Evolutionary conservation across 2,797 vertebrate genomes (phyloP), one percentile per base, ranked within the genome.

Genomic region (Tinamus major): DNA sequence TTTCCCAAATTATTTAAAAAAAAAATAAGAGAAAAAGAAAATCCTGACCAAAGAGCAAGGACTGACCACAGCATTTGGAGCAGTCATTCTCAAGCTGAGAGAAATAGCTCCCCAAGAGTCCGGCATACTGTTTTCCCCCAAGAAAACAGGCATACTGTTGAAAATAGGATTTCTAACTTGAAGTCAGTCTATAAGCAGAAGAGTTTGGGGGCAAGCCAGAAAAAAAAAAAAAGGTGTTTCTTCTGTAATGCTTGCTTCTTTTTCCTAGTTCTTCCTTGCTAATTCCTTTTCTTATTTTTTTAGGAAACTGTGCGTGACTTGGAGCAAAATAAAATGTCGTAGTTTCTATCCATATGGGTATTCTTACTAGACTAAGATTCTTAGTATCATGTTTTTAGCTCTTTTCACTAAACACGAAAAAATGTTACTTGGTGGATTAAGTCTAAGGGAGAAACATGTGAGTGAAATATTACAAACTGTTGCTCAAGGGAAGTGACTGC

Each of bases 1-100:
- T 16, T 21, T 51, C 64, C 26, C 39, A 0, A 13, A 24, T 13
- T 29, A 39, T 26, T 13, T 7, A 31, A 10, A 24, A 3, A 8
- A 13, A 46, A 37, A 2, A 24, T 55, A 6, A 21, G 49, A 14
- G 51, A 21, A 6, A 3, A 41, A 35, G 17, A 10, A 9, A 11
- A 19, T 14, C 23, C 64, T 29, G 58, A n/a, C 37, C 37, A 9
- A 51, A 13, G 59, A 26, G 24, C 26, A 2, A 3, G 5, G 74
- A 7, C 9, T 51, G 41, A n/a, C 31, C 39, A 0, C 23, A 1
- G 2, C 15, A 35, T 10, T n/a, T 3, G 10, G 53, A 80, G 44
- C 55, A 3, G n/a, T 2, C 56, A 1, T 10, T 3, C 6, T 6
- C 44, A 2, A 3, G 6, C 20, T 48, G 13, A 9, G 13, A 31